Base-by-base conservation (phyloP, 2,888 invertebrate genomes). In the Eucera pruinosa region DNA sequence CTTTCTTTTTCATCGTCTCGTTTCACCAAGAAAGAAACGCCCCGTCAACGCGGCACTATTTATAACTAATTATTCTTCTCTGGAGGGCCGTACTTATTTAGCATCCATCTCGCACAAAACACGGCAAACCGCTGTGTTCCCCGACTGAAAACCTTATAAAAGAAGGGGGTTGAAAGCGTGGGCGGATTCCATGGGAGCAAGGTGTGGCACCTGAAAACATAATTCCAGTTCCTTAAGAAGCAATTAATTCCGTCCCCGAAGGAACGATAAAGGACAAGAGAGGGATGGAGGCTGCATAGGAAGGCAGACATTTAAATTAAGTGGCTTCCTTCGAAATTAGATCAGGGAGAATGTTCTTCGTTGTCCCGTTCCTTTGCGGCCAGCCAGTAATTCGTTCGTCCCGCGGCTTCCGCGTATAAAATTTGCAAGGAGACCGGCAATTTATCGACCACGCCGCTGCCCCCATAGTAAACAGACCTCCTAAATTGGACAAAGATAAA, bases 181-280 rank as follows among this genome's bases (percentile, higher is more conserved):
- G 50, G 36, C 18, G 47, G 68, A 62, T 60, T 73, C 33, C 30
- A 55, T 15, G 25, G 33, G 33, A 75, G 55, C 50, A 55, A 57
- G 70, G 58, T 66, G 81, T 82, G 82, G 84, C 85, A 88, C 83
- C 71, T 84, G 86, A 86, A 89, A 89, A 90, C 89, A 89, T 90
- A 88, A 91, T 91, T 91, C 86, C 82, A 84, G 85, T 90, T 90
- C 85, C 88, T 90, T 89, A 89, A 89, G 90, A 88, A 89, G 90
- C 89, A 90, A 91, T 91, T 91, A 91, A 91, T 90, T 90, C 81
- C 82, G 81, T 88, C 85, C 89, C 85, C 88, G 60, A 72, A 84
- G 86, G 85, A 75, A 84, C 84, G 81, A 83, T 84, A 87, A 84
- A 85, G 82, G 73, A 55, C 52, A 76, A 73, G 43, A 65, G 77